Conservation (phyloP, 2,888 invertebrate species). For the Brachynemurus nebulosus region DNA sequence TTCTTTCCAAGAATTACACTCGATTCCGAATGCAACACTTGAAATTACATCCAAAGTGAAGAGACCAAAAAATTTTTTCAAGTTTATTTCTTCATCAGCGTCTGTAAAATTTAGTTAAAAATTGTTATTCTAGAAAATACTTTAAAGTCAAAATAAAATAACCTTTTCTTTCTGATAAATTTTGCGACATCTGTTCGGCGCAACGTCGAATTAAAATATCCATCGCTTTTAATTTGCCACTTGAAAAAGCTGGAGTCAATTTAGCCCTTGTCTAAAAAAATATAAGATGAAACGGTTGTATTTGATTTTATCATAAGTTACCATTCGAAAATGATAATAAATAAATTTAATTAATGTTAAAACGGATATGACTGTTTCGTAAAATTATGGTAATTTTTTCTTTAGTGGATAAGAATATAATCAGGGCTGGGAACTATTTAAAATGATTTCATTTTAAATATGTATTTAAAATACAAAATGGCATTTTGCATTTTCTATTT, state of each 20-base stretch:
- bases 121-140: not conserved
- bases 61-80: conserved; percentile 31
- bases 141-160: not conserved
- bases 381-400: no score
- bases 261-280: conserved; percentile 22
- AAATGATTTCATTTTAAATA: no score
- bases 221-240: conserved; percentile 33
- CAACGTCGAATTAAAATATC: conserved; percentile 25
- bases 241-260: conserved; percentile 31
- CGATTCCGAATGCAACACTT: conserved; percentile 34
- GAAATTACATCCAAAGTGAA: conserved; percentile 38
- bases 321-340: no score
- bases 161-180: conserved; percentile 18
- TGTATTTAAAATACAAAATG: no score
- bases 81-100: conserved; percentile 24
- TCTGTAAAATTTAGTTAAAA: conserved; percentile 11
- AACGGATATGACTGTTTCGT: no score
- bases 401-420: no score
- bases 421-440: no score
- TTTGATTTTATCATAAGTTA: no score
- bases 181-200: conserved; percentile 21
- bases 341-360: no score
- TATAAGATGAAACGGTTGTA: no score
- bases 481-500: no score
- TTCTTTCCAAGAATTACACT: conserved; percentile 31